Base-by-base conservation (phyloP, 2,797 vertebrate genomes). In the Myiothlypis chrysogaster region DNA sequence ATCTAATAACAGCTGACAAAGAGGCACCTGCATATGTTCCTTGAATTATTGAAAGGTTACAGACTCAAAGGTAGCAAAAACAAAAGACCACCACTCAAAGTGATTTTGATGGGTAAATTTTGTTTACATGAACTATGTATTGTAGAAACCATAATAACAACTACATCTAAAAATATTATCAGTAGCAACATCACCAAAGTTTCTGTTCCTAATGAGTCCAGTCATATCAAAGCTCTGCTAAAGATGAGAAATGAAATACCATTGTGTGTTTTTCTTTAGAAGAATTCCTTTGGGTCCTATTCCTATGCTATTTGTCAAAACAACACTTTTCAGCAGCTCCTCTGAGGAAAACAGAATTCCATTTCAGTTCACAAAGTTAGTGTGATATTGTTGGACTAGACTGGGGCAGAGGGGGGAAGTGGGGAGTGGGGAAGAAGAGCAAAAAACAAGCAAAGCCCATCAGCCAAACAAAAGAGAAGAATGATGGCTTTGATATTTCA, bases 291-390 rank as follows among this genome's bases (percentile, higher is more conserved):
- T 50, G 66, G 78, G 96, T 87, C 93, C 56, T 92, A 87, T 94
- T 96, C 61, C 59, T 93, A 64, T 27, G 94, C 80, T 96, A 94
- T 94, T 97, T 97, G 95, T 94, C 91, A 95, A 95, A 97, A 93
- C 50, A 97, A 53, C 56, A 93, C 79, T 96, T 98, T 96, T 96
- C 92, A 96, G 87, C 64, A 93, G 80, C 56, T 91, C 50, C 75
- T 91, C 85, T 94, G 69, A 95, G 72, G 55, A 84, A 79, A 93
- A 82, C n/a, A 83, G 27, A 68, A 83, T 78, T 95, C 55, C 59
- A 60, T 81, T 94, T 91, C 60, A 37, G 68, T 89, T 94, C 86
- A 88, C 61, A 91, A 94, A 95, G 77, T 92, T 76, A 83, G 66
- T 59, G 41, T 28, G 57, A 92, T 88, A 59, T 81, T 90, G 64